Evolutionary conservation across 2,797 vertebrate species (phyloP), one percentile per base, ranked within the genome.

Genomic region (Myiotriccus ornatus): DNA sequence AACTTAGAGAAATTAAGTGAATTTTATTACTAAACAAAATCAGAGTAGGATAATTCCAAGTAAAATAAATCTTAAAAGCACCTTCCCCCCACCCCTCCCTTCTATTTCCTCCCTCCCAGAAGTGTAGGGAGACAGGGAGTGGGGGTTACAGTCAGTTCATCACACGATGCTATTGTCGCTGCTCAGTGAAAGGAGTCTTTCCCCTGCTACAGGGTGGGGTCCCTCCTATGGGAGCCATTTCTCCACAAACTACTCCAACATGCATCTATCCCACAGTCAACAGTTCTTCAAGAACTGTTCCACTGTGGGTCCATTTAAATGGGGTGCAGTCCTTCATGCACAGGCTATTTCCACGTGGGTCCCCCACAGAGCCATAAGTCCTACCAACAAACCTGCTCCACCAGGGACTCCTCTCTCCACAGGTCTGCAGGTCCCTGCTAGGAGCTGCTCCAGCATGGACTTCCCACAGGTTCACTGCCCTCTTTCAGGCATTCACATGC

Each of bases 351-450:
- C 9, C 47, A 25, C 4, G 3, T 46, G 9, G 7, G 34, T 22
- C 9, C 17, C 24, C 12, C 41, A 35, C 5, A 47, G 44, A 6
- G 24, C 46, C 24, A 21, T 13, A 68, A 14, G 2, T 62, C 2
- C 55, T 12, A 47, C 21, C 12, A 55, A 12, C 7, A 88, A 47
- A 68, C 10, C 46, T 49, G 22, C 19, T n/a, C 15, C 78, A 62
- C 41, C 0, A 0, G 21, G 27, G 11, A n/a, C 20, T 35, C 19
- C 11, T 28, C 15, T 62, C 19, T 69, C 35, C 35, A 28, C 3
- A 5, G 49, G 4, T 49, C 19, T 49, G 27, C 32, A 43, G 35
- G 15, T 24, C 35, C 21, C 32, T 49, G 27, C 19, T 6, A 17
- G 11, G 43, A 56, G 6, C 4, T 37, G 23, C 47, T 69, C 64